These are phyloP conservation scores for Lagenorhynchus albirostris DNA, from an alignment of 2,113 vertebrate species.

Conservation along the genomic window DNA sequence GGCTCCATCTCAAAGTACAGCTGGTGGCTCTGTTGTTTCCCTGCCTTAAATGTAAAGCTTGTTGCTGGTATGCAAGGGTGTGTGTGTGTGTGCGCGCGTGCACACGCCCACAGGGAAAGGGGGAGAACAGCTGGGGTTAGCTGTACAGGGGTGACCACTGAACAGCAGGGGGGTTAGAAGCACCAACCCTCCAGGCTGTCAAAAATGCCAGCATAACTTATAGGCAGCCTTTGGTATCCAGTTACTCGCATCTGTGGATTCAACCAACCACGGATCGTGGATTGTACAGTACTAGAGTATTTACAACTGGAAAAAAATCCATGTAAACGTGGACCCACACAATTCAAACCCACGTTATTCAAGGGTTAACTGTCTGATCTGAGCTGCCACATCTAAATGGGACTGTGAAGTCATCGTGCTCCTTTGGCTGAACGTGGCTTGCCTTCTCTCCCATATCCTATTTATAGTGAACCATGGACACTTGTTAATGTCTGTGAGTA, in stretches of 20 bases:
- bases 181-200: background rate
- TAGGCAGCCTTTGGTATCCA: background rate
- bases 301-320: background rate
- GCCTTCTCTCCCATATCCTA: background rate
- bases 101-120: fast-evolving
- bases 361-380: background rate
- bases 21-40: background rate
- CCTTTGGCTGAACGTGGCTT: background rate
- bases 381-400: background rate
- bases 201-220: background rate
- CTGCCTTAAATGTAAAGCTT: background rate
- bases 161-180: background rate
- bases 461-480: background rate
- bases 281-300: background rate
- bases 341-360: background rate
- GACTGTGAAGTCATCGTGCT: background rate
- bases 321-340: background rate
- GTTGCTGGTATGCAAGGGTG: background rate
- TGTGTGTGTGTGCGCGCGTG: too few species aligned
- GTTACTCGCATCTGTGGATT: background rate
- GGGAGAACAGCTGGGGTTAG: background rate
- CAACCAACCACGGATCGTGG: background rate
- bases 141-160: background rate
- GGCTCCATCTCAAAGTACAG: background rate
- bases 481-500: background rate